phyloP scores from a whole-genome alignment of 1,140 invertebrate genomes.

The Drosophila fuyamai region DNA sequence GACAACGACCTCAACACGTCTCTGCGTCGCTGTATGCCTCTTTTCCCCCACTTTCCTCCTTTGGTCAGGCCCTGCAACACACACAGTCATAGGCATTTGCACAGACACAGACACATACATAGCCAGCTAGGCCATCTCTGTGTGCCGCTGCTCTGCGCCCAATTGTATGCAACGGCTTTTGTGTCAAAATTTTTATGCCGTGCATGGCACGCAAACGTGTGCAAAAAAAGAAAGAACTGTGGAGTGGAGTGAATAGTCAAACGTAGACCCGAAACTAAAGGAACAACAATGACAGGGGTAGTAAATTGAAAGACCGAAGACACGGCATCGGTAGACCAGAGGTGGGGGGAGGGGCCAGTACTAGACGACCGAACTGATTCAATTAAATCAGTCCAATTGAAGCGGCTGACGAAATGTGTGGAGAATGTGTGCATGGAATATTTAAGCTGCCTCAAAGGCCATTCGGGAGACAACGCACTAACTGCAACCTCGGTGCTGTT shows the following conservation, averaged over 20 bases:
- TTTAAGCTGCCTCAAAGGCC: slow-evolving; percentile 62
- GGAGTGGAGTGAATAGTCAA: slow-evolving; percentile 55
- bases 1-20: slow-evolving; percentile 60
- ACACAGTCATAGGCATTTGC: slow-evolving; percentile 6
- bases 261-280: slow-evolving; percentile 43
- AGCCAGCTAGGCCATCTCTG: slow-evolving; percentile 8
- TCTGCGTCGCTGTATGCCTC: not conserved
- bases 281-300: slow-evolving; percentile 43
- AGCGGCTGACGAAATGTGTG: slow-evolving; percentile 73
- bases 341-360: not conserved
- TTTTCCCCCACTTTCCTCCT: not conserved
- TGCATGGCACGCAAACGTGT: slow-evolving; percentile 81
- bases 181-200: slow-evolving; percentile 81
- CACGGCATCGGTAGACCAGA: slow-evolving; percentile 11
- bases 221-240: slow-evolving; percentile 43
- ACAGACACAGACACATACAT: not conserved
- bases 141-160: slow-evolving; percentile 35
- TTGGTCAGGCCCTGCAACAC: slow-evolving; percentile 16
- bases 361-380: slow-evolving; percentile 76
- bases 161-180: slow-evolving; percentile 77
- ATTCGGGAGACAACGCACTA: slow-evolving; percentile 28
- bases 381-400: slow-evolving; percentile 83
- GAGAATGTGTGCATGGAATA: slow-evolving; percentile 63
- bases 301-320: slow-evolving; percentile 79
- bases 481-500: slow-evolving; percentile 13